Evolutionary conservation across 2,797 vertebrate genomes (phyloP).

Genomic region (Octomys mimax): DNA sequence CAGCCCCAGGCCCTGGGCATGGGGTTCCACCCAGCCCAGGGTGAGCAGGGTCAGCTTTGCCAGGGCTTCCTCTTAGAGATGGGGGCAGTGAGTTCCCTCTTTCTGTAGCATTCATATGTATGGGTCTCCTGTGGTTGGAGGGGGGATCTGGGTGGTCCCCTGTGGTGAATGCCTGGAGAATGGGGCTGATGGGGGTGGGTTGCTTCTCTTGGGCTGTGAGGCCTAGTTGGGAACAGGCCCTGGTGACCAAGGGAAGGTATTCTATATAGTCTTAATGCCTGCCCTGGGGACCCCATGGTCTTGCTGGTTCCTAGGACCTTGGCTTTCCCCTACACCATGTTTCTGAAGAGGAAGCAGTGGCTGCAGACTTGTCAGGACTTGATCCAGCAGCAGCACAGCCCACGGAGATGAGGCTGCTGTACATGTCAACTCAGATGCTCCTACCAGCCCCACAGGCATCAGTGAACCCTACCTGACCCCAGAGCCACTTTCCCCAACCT

Average conservation of each 20-base stretch:
- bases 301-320: neutral
- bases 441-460: conserved; percentile 80
- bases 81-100: neutral
- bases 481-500: neutral
- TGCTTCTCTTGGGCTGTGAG: neutral
- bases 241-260: neutral
- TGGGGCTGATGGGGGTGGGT: neutral
- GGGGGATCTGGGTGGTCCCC: too few species aligned
- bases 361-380: conserved; percentile 85
- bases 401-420: conserved; percentile 74
- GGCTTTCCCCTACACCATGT: conserved; percentile 84
- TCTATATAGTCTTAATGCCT: fast-evolving
- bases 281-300: too few species aligned
- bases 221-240: neutral
- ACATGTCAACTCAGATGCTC: conserved; percentile 78
- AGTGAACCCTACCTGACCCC: conserved; percentile 85
- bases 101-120: neutral
- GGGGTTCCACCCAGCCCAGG: too few species aligned
- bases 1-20: too few species aligned
- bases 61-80: neutral
- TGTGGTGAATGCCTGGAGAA: fast-evolving
- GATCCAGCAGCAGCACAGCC: conserved; percentile 83
- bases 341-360: conserved; percentile 76
- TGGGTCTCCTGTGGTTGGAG: fast-evolving
- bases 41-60: too few species aligned